A percentile compares a stretch with the other conserved stretches of the same genome.
Conservation (phyloP, 2,888 invertebrate species). For the Drosophila tripunctata region DNA sequence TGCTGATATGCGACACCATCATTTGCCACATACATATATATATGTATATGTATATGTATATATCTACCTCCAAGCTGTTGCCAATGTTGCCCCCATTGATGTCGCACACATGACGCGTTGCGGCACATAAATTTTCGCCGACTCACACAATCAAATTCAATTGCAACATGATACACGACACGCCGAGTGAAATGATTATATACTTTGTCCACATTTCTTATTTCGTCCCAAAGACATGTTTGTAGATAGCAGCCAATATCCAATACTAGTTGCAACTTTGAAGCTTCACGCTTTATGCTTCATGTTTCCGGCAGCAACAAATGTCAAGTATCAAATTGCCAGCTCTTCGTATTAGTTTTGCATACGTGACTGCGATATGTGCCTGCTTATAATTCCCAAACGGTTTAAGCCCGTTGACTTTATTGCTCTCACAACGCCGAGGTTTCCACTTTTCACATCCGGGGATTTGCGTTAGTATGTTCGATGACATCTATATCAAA, state of each 20-base stretch:
- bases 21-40: background rate
- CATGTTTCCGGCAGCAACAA: constrained; percentile 31
- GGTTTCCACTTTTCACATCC: background rate
- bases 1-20: constrained; percentile 43
- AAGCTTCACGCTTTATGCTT: background rate
- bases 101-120: constrained; percentile 29
- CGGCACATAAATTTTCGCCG: constrained; percentile 38
- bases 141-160: constrained; percentile 48
- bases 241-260: constrained; percentile 5
- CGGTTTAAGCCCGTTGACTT: constrained; percentile 5
- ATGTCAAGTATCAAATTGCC: constrained; percentile 40
- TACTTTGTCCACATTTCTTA: background rate
- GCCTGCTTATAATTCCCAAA: constrained; percentile 13
- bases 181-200: constrained; percentile 30
- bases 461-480: constrained; percentile 17
- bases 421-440: background rate
- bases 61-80: background rate
- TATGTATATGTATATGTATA: no score
- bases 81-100: background rate
- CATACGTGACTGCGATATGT: constrained; percentile 22
- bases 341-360: constrained; percentile 26
- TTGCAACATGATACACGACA: constrained; percentile 49
- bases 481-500: constrained; percentile 32
- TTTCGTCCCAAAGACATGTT: background rate
- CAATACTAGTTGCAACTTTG: constrained; percentile 4